Percentiles rank a stretch among this genome's conserved stretches.
phyloP scores from a whole-genome alignment of 2,888 invertebrate species.

The Aricia artaxerxes region DNA sequence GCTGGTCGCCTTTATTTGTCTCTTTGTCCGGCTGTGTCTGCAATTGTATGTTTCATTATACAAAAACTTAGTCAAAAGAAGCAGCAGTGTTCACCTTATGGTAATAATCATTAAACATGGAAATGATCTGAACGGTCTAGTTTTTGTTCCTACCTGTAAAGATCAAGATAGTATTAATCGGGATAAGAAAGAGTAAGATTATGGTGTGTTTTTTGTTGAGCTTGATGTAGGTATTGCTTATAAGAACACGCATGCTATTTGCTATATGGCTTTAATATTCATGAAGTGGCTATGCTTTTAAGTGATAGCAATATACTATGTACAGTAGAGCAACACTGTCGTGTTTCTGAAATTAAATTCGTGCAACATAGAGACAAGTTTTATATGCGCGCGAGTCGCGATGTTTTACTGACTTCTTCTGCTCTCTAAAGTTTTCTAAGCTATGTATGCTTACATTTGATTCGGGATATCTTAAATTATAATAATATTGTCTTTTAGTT shows the following conservation, averaged over 20 bases:
- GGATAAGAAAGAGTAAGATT: conserved; percentile 3
- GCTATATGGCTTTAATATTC: conserved; percentile 15
- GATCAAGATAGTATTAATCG: conserved; percentile 3
- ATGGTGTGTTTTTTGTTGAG: conserved; percentile 3
- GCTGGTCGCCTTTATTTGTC: too few relatives aligned
- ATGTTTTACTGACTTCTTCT: too few relatives aligned
- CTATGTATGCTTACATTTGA: too few relatives aligned
- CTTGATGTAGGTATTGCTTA: not conserved
- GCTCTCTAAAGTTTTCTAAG: too few relatives aligned
- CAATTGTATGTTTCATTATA: not conserved
- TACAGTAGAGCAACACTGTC: not conserved
- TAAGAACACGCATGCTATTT: not conserved
- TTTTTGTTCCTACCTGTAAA: not conserved
- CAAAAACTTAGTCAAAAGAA: not conserved
- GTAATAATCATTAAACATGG: not conserved
- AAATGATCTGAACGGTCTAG: not conserved
- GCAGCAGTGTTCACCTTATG: not conserved
- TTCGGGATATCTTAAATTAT: too few relatives aligned
- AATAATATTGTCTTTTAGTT: too few relatives aligned
- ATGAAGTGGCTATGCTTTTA: not conserved
- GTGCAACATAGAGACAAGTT: too few relatives aligned
- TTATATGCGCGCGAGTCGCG: too few relatives aligned
- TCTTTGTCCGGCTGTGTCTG: too few relatives aligned
- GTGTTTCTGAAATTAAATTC: too few relatives aligned
- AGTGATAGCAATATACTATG: not conserved